Conservation (phyloP, 2,113 vertebrate genomes). For the Corvus hawaiiensis region DNA sequence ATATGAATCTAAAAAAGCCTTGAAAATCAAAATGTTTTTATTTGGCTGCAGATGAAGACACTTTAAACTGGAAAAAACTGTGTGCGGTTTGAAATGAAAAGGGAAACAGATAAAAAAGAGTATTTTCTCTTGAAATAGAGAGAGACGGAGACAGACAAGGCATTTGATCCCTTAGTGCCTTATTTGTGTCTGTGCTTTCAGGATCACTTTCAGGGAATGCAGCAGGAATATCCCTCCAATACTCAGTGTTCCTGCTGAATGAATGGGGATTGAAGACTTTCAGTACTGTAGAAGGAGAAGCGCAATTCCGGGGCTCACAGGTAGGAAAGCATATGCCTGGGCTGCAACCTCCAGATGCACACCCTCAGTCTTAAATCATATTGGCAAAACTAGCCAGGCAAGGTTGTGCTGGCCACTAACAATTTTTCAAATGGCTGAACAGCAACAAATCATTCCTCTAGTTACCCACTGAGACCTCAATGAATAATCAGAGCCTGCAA, state of each 20-base stretch:
- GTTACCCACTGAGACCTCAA: background rate
- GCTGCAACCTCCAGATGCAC: background rate
- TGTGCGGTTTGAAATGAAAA: background rate
- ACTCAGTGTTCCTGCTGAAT: background rate
- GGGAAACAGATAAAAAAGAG: background rate
- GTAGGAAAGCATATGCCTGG: background rate
- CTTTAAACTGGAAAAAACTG: background rate
- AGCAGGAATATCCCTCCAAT: background rate
- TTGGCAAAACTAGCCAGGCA: background rate
- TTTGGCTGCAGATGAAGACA: constrained; percentile 1
- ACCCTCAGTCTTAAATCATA: background rate
- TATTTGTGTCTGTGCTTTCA: background rate
- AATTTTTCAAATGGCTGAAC: background rate
- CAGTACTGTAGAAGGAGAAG: background rate
- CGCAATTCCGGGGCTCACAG: background rate
- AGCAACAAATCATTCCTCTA: background rate
- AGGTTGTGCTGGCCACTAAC: background rate
- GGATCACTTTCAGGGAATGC: background rate
- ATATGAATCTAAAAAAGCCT: background rate
- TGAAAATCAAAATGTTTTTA: background rate
- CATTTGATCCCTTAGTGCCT: background rate
- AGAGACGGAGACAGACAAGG: background rate
- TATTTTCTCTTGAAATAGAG: background rate
- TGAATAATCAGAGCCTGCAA: background rate
- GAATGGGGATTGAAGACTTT: background rate